phyloP scores from a whole-genome alignment of 2,797 vertebrate genomes.

The Typhlichthys subterraneus region DNA sequence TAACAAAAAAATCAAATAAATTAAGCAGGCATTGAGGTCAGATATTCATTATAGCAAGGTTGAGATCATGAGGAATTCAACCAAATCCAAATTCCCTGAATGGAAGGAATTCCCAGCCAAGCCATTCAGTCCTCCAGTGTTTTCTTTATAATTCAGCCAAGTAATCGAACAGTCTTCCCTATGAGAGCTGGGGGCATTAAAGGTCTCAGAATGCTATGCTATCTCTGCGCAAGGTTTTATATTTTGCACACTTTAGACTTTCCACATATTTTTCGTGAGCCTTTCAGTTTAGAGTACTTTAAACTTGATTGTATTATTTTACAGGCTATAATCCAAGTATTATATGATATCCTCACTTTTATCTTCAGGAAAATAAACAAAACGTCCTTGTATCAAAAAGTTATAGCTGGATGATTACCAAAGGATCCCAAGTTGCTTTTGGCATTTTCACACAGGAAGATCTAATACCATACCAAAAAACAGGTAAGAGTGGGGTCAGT shows the following conservation, averaged over 20 bases:
- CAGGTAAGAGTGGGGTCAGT: too few relatives aligned
- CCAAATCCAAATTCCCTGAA: constrained; percentile 19
- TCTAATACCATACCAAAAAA: too few relatives aligned
- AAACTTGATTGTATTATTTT: constrained; percentile 34
- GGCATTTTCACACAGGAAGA: constrained; percentile 14
- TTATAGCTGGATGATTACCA: too few relatives aligned
- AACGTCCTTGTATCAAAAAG: constrained; percentile 29
- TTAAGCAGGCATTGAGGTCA: background rate
- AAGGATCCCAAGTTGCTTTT: background rate
- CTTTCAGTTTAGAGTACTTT: constrained; percentile 12
- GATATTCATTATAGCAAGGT: constrained; percentile 14
- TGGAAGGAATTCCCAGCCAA: constrained; percentile 12
- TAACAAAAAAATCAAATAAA: background rate
- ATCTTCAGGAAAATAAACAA: constrained; percentile 38
- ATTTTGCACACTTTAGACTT: constrained; percentile 37
- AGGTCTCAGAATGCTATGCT: constrained; percentile 8
- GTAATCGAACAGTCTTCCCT: background rate
- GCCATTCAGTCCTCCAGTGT: background rate
- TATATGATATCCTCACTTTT: constrained; percentile 44
- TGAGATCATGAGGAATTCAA: constrained; percentile 11
- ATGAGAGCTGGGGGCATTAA: background rate
- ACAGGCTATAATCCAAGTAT: constrained; percentile 19
- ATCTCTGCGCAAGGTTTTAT: constrained; percentile 16
- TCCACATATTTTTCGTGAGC: constrained; percentile 48
- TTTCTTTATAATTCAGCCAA: background rate